Evolutionary conservation across 2,797 vertebrate species (phyloP).

Genomic region (Pantherophis vulpinus): DNA sequence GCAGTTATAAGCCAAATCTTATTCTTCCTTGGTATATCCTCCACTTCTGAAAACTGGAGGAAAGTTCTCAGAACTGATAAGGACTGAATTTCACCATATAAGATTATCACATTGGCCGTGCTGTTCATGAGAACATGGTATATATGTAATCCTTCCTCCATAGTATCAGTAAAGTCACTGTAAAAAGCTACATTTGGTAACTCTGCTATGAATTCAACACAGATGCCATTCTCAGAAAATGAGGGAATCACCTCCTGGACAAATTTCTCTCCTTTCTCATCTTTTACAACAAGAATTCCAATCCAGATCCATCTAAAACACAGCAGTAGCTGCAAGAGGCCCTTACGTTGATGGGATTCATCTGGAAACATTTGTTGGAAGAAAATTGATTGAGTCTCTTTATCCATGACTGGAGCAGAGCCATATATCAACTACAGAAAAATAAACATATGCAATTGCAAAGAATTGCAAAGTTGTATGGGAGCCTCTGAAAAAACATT

Average conservation of each 20-base stretch:
- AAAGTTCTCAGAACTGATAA: neutral
- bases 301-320: no score
- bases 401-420: neutral
- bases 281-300: no score
- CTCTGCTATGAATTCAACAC: neutral
- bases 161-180: neutral
- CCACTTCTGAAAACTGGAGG: neutral
- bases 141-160: neutral
- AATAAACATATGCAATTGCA: neutral
- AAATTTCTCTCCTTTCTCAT: no score
- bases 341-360: no score
- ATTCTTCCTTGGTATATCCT: neutral
- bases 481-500: neutral
- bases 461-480: neutral
- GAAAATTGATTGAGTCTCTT: neutral
- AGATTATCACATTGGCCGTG: neutral
- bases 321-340: no score
- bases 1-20: neutral
- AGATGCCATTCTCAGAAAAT: neutral
- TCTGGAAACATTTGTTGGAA: neutral
- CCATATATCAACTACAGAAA: neutral
- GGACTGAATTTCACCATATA: neutral
- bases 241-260: no score
- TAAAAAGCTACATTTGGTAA: neutral
- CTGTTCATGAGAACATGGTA: neutral